Evolutionary conservation across 2,113 vertebrate species (phyloP).

Genomic region (Salvelinus alpinus): DNA sequence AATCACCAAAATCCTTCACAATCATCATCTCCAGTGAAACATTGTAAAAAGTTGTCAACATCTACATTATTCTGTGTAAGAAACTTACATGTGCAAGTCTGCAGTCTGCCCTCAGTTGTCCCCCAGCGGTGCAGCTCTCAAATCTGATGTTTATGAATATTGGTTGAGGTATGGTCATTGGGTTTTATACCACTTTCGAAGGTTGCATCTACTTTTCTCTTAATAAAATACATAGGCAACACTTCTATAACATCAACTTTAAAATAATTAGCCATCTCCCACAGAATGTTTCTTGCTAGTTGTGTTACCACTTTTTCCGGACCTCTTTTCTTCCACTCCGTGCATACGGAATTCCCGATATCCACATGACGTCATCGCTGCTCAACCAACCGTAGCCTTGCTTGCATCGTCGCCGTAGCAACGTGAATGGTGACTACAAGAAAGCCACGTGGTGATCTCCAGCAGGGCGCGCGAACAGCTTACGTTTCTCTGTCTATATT

Average conservation of each 20-base stretch:
- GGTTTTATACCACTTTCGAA: neutral
- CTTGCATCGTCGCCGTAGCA: conserved; percentile 49
- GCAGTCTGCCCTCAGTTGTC: neutral
- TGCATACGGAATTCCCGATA: conserved; percentile 64
- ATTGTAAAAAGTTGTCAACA: neutral
- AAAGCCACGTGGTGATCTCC: conserved; percentile 20
- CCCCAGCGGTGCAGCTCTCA: neutral
- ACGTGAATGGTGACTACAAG: conserved; percentile 46
- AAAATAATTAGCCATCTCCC: neutral
- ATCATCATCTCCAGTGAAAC: neutral
- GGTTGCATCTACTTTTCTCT: neutral
- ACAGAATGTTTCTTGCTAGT: neutral
- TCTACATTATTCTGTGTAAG: neutral
- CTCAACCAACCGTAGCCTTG: conserved; percentile 33
- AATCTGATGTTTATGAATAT: conserved; percentile 2
- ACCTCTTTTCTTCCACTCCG: neutral
- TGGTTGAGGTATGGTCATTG: neutral
- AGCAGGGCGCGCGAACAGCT: neutral
- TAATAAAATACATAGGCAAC: neutral
- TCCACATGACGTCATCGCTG: conserved; percentile 47
- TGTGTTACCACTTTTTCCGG: neutral
- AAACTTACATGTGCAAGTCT: neutral
- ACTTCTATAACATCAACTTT: neutral
- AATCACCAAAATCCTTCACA: neutral
- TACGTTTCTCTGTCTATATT: conserved; percentile 10